phyloP scores from a whole-genome alignment of 2,888 invertebrate genomes.

The Aporophyla nigra region DNA sequence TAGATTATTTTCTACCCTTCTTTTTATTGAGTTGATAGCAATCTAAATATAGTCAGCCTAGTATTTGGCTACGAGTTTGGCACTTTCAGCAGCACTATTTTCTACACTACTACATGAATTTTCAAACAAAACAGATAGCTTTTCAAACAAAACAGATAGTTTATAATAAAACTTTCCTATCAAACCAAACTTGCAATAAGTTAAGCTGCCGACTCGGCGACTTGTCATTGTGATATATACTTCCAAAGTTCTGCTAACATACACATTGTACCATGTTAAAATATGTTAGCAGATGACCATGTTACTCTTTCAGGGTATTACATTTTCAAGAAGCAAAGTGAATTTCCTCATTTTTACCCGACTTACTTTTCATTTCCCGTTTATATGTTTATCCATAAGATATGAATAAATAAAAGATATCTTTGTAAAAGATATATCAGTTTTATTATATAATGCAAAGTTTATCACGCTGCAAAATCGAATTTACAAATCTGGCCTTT shows the following conservation, averaged over 20 bases:
- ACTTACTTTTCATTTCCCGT: neutral
- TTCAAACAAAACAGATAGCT: neutral
- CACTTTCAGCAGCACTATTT: neutral
- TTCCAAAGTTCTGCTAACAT: constrained; percentile 3
- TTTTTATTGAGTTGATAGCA: too few species aligned
- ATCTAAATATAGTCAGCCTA: too few species aligned
- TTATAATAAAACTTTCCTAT: neutral
- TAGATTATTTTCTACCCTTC: neutral
- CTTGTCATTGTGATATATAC: constrained; percentile 12
- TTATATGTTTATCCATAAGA: too few species aligned
- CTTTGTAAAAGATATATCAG: too few species aligned
- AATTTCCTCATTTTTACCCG: neutral
- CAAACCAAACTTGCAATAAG: constrained; percentile 15
- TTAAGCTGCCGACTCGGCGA: neutral
- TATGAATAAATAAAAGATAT: too few species aligned
- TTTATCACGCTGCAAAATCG: too few species aligned
- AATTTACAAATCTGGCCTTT: too few species aligned
- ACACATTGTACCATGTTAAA: neutral
- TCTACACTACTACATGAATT: neutral
- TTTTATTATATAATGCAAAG: too few species aligned
- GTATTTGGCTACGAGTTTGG: too few species aligned
- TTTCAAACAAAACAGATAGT: neutral
- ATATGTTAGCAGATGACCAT: neutral
- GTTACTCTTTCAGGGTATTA: neutral
- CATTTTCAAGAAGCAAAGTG: neutral